Base-by-base conservation (phyloP, 37 sponge, comb jelly and placozoan species). In the Axinella damicornis region DNA sequence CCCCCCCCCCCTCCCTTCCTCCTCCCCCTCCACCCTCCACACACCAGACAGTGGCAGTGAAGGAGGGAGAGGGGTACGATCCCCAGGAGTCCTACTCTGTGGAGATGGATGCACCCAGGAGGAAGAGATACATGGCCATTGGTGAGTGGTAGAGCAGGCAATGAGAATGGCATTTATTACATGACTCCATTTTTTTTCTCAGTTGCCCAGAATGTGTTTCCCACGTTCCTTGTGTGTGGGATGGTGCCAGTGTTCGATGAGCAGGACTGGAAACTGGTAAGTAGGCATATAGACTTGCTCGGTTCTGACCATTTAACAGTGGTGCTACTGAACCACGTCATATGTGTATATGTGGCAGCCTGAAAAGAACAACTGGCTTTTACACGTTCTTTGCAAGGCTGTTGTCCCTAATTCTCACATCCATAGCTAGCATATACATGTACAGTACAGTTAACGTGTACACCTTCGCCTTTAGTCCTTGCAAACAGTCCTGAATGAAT, bases 201-300 rank as follows among this genome's bases (percentile, higher is more conserved):
- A 89, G 89, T 52, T 82, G 70, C 77, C 20, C 89, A 89, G 66
- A 89, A 89, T 41, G 58, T 36, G 41, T 89, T 89, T 40, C 77
- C 82, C 6, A 39, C 82, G 6, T 89, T 76, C 57, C 46, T 89
- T 1, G 89, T 89, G 38, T 89, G 83, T 83, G 89, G 89, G 32
- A 83, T 89, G 33, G 89, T 89, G 0, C 83, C 83, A n/a, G 15
- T 89, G 4, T 27, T 55, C 25, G 71, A 53, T 30, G 67, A 79
- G 20, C 61, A 34, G 5, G 67, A 81, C 12, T 79, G 87, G 80
- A 87, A 87, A 22, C 32, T 87, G 87, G 87, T 85, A 70, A 70
- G 59, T 28, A 61, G 69, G 28, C 13, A 57, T 57, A 52, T 15
- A 35, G n/a, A n/a, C n/a, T n/a, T n/a, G n/a, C n/a, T n/a, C n/a